These are phyloP conservation scores for Oasisia sp. DNA, from an alignment of 2,888 invertebrate species.

Conservation along the genomic window DNA sequence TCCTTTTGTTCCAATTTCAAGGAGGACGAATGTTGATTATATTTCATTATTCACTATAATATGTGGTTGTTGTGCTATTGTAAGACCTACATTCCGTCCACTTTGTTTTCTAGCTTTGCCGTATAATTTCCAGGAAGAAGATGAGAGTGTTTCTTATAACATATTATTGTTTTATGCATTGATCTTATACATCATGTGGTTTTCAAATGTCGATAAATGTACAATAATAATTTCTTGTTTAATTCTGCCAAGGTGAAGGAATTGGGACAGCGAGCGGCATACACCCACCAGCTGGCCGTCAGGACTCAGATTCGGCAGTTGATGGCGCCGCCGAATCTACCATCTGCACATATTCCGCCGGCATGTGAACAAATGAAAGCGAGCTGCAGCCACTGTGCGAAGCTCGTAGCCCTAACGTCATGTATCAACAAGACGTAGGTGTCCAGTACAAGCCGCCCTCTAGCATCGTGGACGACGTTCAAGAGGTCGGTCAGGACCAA, in stretches of 20 bases:
- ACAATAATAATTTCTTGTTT: neutral
- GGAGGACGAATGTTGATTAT: too few species aligned
- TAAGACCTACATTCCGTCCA: neutral
- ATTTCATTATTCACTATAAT: too few species aligned
- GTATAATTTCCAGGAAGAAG: neutral
- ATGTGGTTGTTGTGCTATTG: neutral
- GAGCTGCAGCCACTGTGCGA: neutral
- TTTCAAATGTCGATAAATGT: neutral
- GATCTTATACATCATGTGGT: neutral
- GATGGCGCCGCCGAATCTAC: neutral
- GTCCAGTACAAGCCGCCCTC: neutral
- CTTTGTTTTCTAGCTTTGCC: too few species aligned
- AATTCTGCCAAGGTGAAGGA: neutral
- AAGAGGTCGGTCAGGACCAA: neutral
- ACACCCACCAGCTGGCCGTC: neutral
- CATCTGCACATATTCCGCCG: neutral
- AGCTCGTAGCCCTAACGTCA: neutral
- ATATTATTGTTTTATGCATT: neutral
- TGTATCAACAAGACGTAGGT: neutral
- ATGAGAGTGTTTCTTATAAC: neutral
- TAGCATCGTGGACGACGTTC: neutral
- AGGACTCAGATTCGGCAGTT: neutral
- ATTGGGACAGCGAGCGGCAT: neutral
- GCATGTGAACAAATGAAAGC: neutral
- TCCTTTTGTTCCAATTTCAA: too few species aligned